Evolutionary conservation across 2,888 invertebrate genomes (phyloP), one percentile per base, ranked within the genome.

Genomic region (Odontocerum albicorne): DNA sequence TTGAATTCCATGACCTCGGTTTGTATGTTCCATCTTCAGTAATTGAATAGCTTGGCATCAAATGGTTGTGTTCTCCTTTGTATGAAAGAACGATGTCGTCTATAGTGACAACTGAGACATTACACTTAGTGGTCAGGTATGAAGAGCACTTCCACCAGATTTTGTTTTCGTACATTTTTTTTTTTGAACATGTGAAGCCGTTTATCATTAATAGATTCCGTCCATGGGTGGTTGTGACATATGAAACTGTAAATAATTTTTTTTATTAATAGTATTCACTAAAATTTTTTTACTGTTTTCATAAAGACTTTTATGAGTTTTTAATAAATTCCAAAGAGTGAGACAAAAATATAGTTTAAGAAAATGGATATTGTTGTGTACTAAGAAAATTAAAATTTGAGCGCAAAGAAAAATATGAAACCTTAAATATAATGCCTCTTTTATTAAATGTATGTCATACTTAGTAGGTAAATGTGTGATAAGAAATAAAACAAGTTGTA

Each of bases 21-120:
- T 27, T 7, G 27, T 45, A 45, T 6, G 8, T 10, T 4, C 45
- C 45, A 45, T 16, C 17, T 4, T 13, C n/a, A 15, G 39, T 49
- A 2, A 27, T 22, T n/a, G 21, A 27, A 16, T 49, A 49, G 1
- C 17, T 31, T 27, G 35, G 33, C 7, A n/a, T 20, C 3, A 35
- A 13, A 13, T 57, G 57, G 36, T 49, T 49, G 33, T 57, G 57
- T 3, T 20, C 19, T 33, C 67, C 67, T 8, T 64, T 65, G 0
- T 67, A 43, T 49, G 61, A 65, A 0, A 72, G 62, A 19, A 74
- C 67, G 16, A 62, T 64, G 60, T 69, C 69, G 58, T 70, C 66
- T 49, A 68, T 62, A 4, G 70, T 72, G 44, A 71, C 65, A 21
- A 73, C 60, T 2, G 71, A 70, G 10, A 72, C 72, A 2, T 66